Conservation (phyloP, 1,140 invertebrate genomes). For the Anthonomus grandis region DNA sequence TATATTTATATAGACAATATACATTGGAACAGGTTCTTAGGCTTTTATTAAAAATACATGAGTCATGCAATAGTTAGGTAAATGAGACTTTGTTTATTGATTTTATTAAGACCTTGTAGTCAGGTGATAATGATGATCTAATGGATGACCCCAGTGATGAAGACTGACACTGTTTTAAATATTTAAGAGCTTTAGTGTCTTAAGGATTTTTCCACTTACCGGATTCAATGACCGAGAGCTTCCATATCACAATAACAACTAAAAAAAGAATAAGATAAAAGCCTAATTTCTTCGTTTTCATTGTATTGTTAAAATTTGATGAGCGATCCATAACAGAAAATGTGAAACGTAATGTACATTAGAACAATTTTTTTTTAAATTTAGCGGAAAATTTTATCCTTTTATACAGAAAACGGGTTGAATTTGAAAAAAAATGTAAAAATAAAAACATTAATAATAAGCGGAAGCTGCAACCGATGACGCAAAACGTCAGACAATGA, state of each 20-base stretch:
- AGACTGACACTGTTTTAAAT: not conserved
- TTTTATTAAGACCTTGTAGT: not conserved
- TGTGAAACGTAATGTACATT: no score
- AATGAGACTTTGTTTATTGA: not conserved
- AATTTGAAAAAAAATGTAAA: no score
- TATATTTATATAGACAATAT: no score
- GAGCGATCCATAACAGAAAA: conserved; percentile 32
- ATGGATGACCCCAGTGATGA: no score
- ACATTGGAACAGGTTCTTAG: no score
- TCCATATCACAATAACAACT: conserved; percentile 38
- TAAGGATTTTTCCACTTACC: conserved; percentile 26
- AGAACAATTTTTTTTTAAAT: no score
- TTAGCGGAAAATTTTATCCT: no score
- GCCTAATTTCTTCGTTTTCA: conserved; percentile 22
- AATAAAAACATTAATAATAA: no score
- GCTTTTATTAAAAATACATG: not conserved
- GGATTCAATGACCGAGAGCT: conserved; percentile 38
- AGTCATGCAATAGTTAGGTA: not conserved
- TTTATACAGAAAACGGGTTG: no score
- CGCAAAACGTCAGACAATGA: no score
- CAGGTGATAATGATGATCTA: no score
- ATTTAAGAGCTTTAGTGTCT: not conserved
- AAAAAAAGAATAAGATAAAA: conserved; percentile 21
- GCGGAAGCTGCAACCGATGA: no score
- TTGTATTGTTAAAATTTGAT: conserved; percentile 31